Evolutionary conservation across 2,113 vertebrate genomes (phyloP).

Genomic region (Bufo bufo): DNA sequence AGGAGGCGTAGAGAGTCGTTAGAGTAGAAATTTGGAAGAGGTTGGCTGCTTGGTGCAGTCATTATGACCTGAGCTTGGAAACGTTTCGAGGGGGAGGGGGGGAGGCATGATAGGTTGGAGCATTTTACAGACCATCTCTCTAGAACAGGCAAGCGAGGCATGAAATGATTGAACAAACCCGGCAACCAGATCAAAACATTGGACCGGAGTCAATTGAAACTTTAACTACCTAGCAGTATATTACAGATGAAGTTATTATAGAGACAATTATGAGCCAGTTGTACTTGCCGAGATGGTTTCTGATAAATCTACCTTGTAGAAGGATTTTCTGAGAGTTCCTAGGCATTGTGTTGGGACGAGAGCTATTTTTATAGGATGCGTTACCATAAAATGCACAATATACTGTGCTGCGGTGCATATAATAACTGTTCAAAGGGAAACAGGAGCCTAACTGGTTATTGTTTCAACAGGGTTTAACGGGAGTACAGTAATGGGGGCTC

Average conservation of each 20-base stretch:
- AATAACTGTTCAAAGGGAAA: not conserved
- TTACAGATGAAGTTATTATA: slow-evolving; percentile 25
- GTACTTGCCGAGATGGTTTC: not conserved
- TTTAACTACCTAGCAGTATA: slow-evolving; percentile 43
- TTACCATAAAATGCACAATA: not conserved
- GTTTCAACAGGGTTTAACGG: too few relatives aligned
- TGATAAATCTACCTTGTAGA: slow-evolving; percentile 15
- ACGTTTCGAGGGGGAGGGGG: slow-evolving; percentile 8
- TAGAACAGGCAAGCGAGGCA: slow-evolving; percentile 42
- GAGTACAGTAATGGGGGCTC: too few relatives aligned
- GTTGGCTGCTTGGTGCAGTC: slow-evolving; percentile 29
- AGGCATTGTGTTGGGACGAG: not conserved
- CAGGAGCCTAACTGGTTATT: not conserved
- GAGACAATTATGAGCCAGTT: slow-evolving; percentile 40
- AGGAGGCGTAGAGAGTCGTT: slow-evolving; percentile 42
- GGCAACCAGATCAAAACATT: slow-evolving; percentile 39
- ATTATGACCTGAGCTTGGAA: slow-evolving; percentile 51
- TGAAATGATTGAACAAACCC: slow-evolving; percentile 50
- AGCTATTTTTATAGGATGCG: too few relatives aligned
- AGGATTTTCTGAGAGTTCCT: not conserved
- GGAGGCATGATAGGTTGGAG: slow-evolving; percentile 19
- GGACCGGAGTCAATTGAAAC: slow-evolving; percentile 30
- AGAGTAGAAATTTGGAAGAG: slow-evolving; percentile 48
- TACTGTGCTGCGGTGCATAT: not conserved
- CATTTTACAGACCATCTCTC: slow-evolving; percentile 44